Conservation (phyloP, 92 coral and sea anemone species). For the Muricea muricata region DNA sequence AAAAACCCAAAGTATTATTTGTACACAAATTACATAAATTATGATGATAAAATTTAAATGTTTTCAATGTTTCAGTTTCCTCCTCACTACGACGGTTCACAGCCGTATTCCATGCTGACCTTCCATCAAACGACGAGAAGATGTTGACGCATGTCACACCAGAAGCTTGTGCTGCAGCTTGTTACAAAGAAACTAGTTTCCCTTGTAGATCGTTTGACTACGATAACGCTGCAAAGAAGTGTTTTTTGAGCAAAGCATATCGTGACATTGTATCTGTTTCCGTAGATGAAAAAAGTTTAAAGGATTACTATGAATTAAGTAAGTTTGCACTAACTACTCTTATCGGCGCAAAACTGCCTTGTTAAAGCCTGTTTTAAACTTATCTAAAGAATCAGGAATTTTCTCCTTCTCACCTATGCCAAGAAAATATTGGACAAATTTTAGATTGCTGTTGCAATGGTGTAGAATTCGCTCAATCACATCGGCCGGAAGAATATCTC, state of each 20-base stretch:
- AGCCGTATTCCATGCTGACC: slow-evolving; percentile 61
- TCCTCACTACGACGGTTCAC: slow-evolving; percentile 74
- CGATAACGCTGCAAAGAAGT: slow-evolving; percentile 61
- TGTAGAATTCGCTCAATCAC: too few species aligned
- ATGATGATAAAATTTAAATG: background rate
- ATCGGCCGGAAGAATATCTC: too few species aligned
- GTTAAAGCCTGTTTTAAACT: too few species aligned
- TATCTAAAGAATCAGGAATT: too few species aligned
- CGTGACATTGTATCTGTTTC: slow-evolving; percentile 48
- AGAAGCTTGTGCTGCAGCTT: slow-evolving; percentile 81
- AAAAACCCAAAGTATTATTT: too few species aligned
- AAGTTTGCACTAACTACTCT: too few species aligned
- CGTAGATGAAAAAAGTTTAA: slow-evolving; percentile 36
- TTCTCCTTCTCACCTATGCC: too few species aligned
- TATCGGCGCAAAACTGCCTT: too few species aligned
- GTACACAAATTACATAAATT: too few species aligned
- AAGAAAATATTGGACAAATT: too few species aligned
- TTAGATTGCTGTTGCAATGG: too few species aligned
- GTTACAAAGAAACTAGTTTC: slow-evolving; percentile 77
- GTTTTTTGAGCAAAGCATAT: slow-evolving; percentile 77
- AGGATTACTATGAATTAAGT: slow-evolving; percentile 89
- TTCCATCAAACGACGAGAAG: slow-evolving; percentile 78
- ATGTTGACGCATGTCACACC: slow-evolving; percentile 58
- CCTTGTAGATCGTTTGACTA: slow-evolving; percentile 95
- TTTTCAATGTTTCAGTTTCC: slow-evolving; percentile 56